Base-by-base conservation (phyloP, 2,113 vertebrate genomes). In the Albula glossodonta region DNA sequence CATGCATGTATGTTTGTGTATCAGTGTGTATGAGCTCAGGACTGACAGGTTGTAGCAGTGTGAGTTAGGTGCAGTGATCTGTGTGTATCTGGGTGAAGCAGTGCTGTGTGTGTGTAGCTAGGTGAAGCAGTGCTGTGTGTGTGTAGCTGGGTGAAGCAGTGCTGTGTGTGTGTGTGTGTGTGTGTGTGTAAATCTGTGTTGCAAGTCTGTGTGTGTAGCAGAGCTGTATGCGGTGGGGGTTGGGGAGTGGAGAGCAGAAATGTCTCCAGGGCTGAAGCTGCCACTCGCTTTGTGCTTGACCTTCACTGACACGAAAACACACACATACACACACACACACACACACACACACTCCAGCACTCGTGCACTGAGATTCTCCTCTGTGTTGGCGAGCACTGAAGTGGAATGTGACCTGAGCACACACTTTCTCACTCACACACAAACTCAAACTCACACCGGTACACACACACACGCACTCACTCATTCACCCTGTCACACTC, bases 251-350 rank as follows among this genome's bases (percentile, higher is more conserved):
- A 70, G 49, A 88, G 82, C n/a, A 84, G 66, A 15, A 82, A 87
- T 17, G 77, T 80, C 81, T 89, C 53, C 70, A 83, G 57, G 53
- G 63, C 80, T 87, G 63, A 82, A 56, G 63, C 51, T 81, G 49
- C 22, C 51, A 9, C 53, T 87, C 31, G 79, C 81, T 79, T 52
- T 81, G 60, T 86, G 81, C 51, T 5, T 85, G 17, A 81, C 57
- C 60, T 57, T 56, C 83, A 84, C 78, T n/a, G 25, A 80, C 83
- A 80, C 78, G 60, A 22, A 78, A 10, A 41, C 83, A 49, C 81
- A 82, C 51, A 82, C 85, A 53, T 13, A 78, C 51, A 25, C 48
- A 66, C 63, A 74, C 19, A 17, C 19, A 63, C 48, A 52, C 51
- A 51, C 31, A 81, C 4, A 19, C 10, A 82, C 63, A 85, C 41